phyloP scores from a whole-genome alignment of 23 tunicate genomes.

The Trididemnum miniatum region DNA sequence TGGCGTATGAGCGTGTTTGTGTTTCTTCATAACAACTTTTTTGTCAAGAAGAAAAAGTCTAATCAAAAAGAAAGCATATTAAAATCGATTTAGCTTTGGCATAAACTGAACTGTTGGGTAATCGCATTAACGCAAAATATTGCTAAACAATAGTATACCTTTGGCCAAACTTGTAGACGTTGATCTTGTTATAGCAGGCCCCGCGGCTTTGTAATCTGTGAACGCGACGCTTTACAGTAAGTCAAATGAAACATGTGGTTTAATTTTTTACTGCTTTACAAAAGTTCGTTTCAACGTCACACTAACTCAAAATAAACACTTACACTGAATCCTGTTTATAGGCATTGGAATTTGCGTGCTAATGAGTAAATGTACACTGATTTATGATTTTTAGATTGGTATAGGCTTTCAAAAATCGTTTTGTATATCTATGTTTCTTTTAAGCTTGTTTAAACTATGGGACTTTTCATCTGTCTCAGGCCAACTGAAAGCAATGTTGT shows the following conservation, averaged over 20 bases:
- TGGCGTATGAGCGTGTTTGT: too few relatives aligned
- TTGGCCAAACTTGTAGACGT: background rate
- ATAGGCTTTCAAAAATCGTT: background rate
- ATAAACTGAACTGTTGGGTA: constrained; percentile 14
- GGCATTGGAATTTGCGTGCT: background rate
- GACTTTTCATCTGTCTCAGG: too few relatives aligned
- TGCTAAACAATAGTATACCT: constrained; percentile 15
- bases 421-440: too few relatives aligned
- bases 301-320: background rate
- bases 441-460: too few relatives aligned
- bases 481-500: too few relatives aligned
- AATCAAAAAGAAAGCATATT: background rate
- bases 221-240: background rate
- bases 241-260: too few relatives aligned
- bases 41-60: too few relatives aligned
- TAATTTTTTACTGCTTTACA: background rate
- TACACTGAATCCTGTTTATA: background rate
- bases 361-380: background rate
- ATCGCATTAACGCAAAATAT: constrained; percentile 25
- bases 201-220: background rate
- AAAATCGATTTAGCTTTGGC: background rate
- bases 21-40: too few relatives aligned
- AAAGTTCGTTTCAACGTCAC: background rate
- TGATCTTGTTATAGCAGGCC: background rate
- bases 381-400: background rate